Evolutionary conservation across 2,113 vertebrate genomes (phyloP), one percentile per base, ranked within the genome.

Genomic region (Crotalus tigris): DNA sequence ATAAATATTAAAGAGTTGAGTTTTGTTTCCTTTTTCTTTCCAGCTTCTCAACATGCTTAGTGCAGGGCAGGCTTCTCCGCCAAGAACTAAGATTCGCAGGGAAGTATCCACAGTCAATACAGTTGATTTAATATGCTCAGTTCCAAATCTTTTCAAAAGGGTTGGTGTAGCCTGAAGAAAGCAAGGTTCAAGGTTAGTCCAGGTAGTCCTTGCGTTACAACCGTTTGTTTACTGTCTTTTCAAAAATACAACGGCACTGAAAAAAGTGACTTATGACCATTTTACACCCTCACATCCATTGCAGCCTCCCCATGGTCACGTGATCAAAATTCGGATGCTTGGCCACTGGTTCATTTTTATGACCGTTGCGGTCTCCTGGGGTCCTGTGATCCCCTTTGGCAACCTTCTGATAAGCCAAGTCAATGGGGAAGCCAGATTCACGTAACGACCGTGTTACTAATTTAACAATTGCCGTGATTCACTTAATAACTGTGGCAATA

Each of bases 1-100:
- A 55, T 99, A 99, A 64, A 99, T 95, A 96, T 99, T 99, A 97
- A 98, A 99, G 94, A 99, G 96, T 3, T 94, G 94, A 6, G 99
- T 99, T 96, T 95, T 97, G 95, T 99, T 99, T 91, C 98, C 98
- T 93, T 97, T 13, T 69, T 97, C 98, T 95, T 97, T 98, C 99
- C 99, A 99, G 95, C 97, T 98, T 91, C 95, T 97, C 93, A 99
- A 96, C 93, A 98, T 85, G 64, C 94, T 95, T 3, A 98, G 94
- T 0, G 95, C 94, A 0, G 99, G 99, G 95, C 98, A 99, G 2
- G 98, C 95, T 96, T 99, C 99, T 33, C 99, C 99, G 5, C 99
- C 99, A 87, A 99, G 98, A 87, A 98, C 99, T 96, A 99, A 94
- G 53, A 99, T 97, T 69, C 99, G 98, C 93, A 99, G 96, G 0